These are phyloP conservation scores for Elephas maximus DNA, from an alignment of 2,113 vertebrate species.

Conservation along the genomic window DNA sequence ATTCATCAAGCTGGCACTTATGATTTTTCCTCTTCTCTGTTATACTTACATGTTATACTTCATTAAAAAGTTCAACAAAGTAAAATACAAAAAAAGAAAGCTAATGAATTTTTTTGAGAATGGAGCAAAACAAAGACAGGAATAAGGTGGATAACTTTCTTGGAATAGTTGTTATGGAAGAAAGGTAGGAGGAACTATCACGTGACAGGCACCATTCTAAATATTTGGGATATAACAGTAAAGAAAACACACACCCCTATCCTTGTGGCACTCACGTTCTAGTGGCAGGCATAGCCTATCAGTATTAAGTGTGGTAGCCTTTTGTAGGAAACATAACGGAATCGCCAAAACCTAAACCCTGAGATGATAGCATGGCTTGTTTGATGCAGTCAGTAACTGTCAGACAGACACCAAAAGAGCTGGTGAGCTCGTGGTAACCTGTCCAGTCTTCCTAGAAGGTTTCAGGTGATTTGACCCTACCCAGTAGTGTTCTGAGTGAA, in stretches of 20 bases:
- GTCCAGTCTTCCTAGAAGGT: background rate
- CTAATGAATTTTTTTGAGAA: constrained; percentile 1
- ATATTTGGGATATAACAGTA: background rate
- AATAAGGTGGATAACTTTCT: constrained; percentile 20
- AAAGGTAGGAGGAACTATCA: background rate
- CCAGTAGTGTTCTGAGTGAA: constrained; percentile 1
- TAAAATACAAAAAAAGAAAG: constrained; percentile 5
- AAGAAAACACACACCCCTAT: background rate
- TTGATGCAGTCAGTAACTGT: background rate
- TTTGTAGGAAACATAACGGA: background rate
- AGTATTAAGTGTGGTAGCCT: background rate
- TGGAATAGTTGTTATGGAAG: constrained; percentile 27
- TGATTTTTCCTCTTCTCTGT: background rate
- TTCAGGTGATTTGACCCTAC: constrained; percentile 49
- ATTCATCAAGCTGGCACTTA: constrained; percentile 19
- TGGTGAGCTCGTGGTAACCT: background rate
- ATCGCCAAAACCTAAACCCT: background rate
- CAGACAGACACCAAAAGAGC: constrained; percentile 1
- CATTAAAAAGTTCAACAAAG: background rate
- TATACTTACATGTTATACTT: background rate
- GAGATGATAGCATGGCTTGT: background rate
- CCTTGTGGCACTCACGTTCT: background rate
- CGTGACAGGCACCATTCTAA: background rate
- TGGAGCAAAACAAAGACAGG: background rate
- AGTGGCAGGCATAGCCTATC: background rate